These are phyloP conservation scores for Conomelus anceps DNA, from an alignment of 2,888 invertebrate species.

Conservation along the genomic window DNA sequence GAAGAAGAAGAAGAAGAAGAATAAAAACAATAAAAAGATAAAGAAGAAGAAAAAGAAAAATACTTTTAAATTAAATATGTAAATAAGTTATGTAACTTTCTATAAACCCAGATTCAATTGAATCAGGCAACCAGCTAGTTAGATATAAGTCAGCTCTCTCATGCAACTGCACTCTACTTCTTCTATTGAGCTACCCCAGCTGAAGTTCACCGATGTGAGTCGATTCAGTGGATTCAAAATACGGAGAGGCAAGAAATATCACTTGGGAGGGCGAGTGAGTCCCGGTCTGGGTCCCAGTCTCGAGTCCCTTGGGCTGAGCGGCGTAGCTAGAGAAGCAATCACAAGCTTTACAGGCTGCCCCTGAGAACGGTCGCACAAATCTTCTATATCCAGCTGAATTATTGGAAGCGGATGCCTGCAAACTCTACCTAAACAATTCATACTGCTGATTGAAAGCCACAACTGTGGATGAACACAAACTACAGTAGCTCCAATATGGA, in stretches of 20 bases:
- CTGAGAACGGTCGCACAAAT: not conserved
- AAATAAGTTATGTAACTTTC: no score
- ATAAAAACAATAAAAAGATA: no score
- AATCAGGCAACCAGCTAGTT: no score
- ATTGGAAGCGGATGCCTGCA: not conserved
- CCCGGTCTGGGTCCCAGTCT: no score
- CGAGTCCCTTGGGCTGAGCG: not conserved
- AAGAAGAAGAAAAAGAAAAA: no score
- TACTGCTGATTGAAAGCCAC: not conserved
- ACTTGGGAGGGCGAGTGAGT: not conserved
- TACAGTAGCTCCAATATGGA: not conserved
- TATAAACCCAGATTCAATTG: no score
- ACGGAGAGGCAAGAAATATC: not conserved
- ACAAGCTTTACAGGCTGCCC: not conserved
- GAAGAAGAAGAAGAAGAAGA: no score
- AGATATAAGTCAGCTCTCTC: no score
- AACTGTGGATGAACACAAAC: not conserved
- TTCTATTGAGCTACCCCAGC: not conserved
- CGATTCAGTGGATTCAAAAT: not conserved
- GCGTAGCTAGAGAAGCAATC: not conserved
- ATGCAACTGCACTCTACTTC: not conserved
- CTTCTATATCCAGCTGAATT: not conserved
- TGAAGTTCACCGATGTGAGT: not conserved
- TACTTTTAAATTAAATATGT: no score
- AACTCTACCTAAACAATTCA: not conserved